Evolutionary conservation across 2,888 invertebrate species (phyloP), one percentile per base, ranked within the genome.

Genomic region (Gortyna flavago): DNA sequence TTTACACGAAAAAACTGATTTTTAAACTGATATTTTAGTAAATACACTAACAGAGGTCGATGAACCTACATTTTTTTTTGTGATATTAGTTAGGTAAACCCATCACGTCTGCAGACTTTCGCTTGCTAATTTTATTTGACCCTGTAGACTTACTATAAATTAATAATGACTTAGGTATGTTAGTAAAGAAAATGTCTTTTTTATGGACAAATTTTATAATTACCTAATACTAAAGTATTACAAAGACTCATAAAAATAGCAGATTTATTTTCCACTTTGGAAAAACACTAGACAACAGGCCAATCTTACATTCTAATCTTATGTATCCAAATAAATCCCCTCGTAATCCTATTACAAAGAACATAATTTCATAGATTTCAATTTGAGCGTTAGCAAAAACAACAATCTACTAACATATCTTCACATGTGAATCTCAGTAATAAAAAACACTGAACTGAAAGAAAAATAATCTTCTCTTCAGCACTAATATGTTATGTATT

Each of bases 201-300:
- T 65, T 7, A 57, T 57, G 38, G n/a, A 75, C 54, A 32, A 48
- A 35, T 54, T 74, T 71, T 51, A 75, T 51, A 66, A 59, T 74
- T 64, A n/a, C n/a, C n/a, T n/a, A 59, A 74, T 61, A 80, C 41
- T 70, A 35, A 69, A 54, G 11, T 68, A 70, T 71, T 65, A 75
- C 75, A 75, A 80, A 67, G 44, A 71, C 1, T 71, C 70, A 25
- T 71, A 81, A 75, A 80, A 81, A 76, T 71, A 72, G 54, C 67
- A 51, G 11, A 64, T 68, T 76, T 64, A 29, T 57, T 75, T 81
- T 80, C 59, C 76, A 72, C n/a, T 44, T 67, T 65, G 29, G 41
- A 44, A 61, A 62, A 72, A 69, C 59, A 64, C 66, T 66, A 77
- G 5, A 77, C 81, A 59, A 69, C 68, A 64, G 64, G 57, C 51